Base-by-base conservation (phyloP, 2,797 vertebrate genomes). In the Parambassis ranga region DNA sequence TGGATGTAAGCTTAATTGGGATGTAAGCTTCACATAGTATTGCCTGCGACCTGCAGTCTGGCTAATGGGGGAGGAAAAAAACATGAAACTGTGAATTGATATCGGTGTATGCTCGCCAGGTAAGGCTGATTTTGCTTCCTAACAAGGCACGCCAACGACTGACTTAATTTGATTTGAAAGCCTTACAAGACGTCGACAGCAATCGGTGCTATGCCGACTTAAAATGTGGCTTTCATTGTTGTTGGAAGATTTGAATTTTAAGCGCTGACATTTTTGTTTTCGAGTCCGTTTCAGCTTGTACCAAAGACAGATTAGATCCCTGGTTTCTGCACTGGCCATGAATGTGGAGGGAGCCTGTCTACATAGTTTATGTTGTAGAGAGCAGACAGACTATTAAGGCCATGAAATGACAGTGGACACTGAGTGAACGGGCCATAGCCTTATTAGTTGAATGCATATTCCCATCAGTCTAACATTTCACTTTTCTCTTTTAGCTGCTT, bases 21-120 rank as follows among this genome's bases (percentile, higher is more conserved):
- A 79, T 71, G 56, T 79, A 60, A 71, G 66, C 62, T 58, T 60
- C 63, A 44, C 41, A 46, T 49, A 76, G 75, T 71, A 64, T 68
- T 79, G 49, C 33, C 73, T 55, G 42, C 71, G 75, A 87, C 50
- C 71, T 75, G 85, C 82, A 81, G 75, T 79, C 83, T 75, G 65
- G 48, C 65, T 76, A 74, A 18, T 44, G 60, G 26, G n/a, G 3
- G 4, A 1, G 19, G 13, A n/a, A 18, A 27, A 67, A 35, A 55
- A 37, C 74, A 65, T 11, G 51, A 74, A 79, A 81, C 60, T 72
- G 79, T 64, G 76, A 80, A 64, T 71, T 76, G 75, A 67, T 76
- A 82, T 82, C 65, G 48, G 52, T 75, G 65, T 72, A 48, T n/a
- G 80, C 80, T 82, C 62, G 49, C 61, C 87, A 91, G 88, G 87